Percentiles rank a stretch among this genome's conserved stretches.
These are phyloP conservation scores for Gymnothorax javanicus DNA, from an alignment of 2,797 vertebrate genomes.

Conservation along the genomic window DNA sequence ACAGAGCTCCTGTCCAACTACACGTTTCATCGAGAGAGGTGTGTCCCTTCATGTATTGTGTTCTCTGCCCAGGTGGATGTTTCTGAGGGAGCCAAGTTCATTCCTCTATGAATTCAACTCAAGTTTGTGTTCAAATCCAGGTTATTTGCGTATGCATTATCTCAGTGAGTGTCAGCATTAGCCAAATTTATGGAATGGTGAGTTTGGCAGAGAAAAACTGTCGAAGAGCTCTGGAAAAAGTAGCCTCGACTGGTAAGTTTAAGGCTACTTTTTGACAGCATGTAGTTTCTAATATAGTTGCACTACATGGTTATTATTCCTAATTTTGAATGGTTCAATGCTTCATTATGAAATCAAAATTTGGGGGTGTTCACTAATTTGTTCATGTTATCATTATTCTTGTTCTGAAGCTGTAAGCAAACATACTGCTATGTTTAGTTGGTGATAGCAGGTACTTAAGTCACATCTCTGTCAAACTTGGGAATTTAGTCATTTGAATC, in stretches of 20 bases:
- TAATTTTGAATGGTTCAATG: no score
- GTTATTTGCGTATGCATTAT: no score
- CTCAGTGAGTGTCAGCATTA: no score
- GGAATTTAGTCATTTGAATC: no score
- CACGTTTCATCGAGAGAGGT: not conserved
- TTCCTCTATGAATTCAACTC: not conserved
- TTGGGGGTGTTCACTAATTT: no score
- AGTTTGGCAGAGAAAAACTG: not conserved
- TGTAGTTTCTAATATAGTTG: not conserved
- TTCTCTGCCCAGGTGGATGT: not conserved
- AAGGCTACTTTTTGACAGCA: not conserved
- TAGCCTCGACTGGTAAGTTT: not conserved
- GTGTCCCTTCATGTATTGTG: not conserved
- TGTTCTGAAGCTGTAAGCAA: no score
- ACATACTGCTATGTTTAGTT: no score
- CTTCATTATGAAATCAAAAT: no score
- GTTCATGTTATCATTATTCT: no score
- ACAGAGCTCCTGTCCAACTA: not conserved
- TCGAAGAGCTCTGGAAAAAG: not conserved
- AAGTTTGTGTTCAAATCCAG: not conserved
- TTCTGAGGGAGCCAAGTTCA: not conserved
- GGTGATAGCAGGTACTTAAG: no score
- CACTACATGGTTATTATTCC: no score
- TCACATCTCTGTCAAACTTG: no score
- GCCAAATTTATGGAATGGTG: not conserved